Percentiles rank a stretch among this genome's conserved stretches.
phyloP scores from a whole-genome alignment of 1,140 invertebrate genomes.

The Rhynchophorus ferrugineus region DNA sequence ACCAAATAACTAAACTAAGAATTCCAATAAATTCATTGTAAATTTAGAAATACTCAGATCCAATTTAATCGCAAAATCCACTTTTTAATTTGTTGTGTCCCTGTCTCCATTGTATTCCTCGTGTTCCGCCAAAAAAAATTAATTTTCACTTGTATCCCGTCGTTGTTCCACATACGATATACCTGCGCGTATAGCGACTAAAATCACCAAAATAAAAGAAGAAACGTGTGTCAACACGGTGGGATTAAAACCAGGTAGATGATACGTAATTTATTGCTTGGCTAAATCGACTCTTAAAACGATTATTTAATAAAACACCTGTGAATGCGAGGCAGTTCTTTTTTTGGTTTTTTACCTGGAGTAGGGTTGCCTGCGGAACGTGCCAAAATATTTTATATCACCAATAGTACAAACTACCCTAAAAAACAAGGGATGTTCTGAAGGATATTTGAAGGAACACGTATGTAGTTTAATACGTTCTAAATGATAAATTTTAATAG shows the following conservation, averaged over 20 bases:
- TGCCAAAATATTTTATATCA: neutral
- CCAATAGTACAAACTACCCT: neutral
- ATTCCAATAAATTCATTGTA: no score
- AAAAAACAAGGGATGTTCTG: neutral
- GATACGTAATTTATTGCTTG: constrained; percentile 5
- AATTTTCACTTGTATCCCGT: no score
- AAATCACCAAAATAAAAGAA: no score
- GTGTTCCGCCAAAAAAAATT: no score
- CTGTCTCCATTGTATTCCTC: no score
- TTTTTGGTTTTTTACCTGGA: neutral
- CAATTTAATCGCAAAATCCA: no score
- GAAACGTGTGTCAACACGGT: constrained; percentile 1
- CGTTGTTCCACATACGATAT: no score
- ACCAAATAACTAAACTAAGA: no score
- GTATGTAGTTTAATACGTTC: neutral
- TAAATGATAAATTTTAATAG: neutral
- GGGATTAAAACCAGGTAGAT: neutral
- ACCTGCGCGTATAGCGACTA: no score
- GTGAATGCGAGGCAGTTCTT: neutral
- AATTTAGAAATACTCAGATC: no score
- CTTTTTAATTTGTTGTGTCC: no score
- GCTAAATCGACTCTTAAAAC: neutral
- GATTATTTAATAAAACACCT: constrained; percentile 3
- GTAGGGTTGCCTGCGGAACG: neutral
- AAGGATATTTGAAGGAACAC: neutral